Evolutionary conservation across 1,140 invertebrate genomes (phyloP), one percentile per base, ranked within the genome.

Genomic region (Drosophila chauvacae): DNA sequence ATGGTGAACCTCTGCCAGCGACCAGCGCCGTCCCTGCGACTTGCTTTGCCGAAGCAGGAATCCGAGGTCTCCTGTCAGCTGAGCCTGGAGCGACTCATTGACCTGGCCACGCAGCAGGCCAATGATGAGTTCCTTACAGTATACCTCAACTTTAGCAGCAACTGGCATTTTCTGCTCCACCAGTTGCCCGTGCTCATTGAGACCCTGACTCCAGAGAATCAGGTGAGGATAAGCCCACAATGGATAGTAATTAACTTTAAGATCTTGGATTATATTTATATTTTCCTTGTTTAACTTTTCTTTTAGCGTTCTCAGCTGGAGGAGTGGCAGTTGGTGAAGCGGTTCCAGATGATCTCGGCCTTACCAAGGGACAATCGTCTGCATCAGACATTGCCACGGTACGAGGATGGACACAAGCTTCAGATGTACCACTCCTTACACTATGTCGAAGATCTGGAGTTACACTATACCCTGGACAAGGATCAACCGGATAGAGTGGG

Each of bases 291-390:
- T 5, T 33, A 9, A 2, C 30, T 33, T 35, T 0, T 11, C 9
- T 45, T 30, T 14, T 41, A 91, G 84, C 70, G 93, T 90, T 90
- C 84, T 10, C 93, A 94, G 77, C 81, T 90, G 74, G 93, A 93
- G 37, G 92, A 94, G 44, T 95, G 95, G 95, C 94, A 95, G 66
- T 81, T 97, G 18, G 94, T 95, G 0, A 93, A 94, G 60, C 94
- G 96, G 64, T 96, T 96, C 86, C 96, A 96, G 82, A 74, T 96
- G 4, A 93, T 96, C 35, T 95, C 96, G 73, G 94, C 92, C 11
- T 57, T 80, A 5, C 71, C 55, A 1, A 48, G 66, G 10, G 72
- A 84, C 18, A 73, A 59, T 51, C 63, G 70, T 0, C 53, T 69
- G 3, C 53, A 62, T 9, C 60, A 59, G 41, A 76, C 11, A 7